Base-by-base conservation (phyloP, 2,797 vertebrate species). In the Sebastes diaconus region DNA sequence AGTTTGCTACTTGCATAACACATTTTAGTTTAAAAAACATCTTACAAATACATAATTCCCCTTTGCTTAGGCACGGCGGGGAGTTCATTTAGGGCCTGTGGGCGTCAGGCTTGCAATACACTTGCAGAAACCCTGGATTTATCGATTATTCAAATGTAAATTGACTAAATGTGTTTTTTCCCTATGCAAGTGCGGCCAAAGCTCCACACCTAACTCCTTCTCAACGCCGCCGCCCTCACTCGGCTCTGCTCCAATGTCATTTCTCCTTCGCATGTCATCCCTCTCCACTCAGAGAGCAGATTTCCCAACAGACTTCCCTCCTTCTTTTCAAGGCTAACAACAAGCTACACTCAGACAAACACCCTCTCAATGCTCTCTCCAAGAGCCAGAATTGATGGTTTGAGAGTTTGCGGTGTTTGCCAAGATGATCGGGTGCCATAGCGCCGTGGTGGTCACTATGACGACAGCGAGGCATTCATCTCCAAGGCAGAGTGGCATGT, bases 401-500 rank as follows among this genome's bases (percentile, higher is more conserved):
- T 52, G 69, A 71, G 86, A 57, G 75, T 75, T 68, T 85, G 74
- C 12, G 52, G 42, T 58, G 86, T 85, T 85, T 93, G 80, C 83
- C 82, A 86, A 79, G 83, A 89, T 85, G 81, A 87, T 73, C 24
- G 16, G 57, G 63, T 42, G 72, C 77, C 70, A 20, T 24, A 46
- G 88, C 16, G 29, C 74, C 68, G 13, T 27, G 74, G 75, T 63
- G 77, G 86, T 95, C 76, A 57, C 93, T 87, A 90, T 93, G 91
- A 86, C 84, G 76, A 94, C 88, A 64, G 78, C 24, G n/a, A 73
- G 78, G 91, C 81, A 91, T 90, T 87, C 57, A 80, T 91, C 83
- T 72, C 84, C 61, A 63, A 83, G 79, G 54, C 69, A 18, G 78
- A 84, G 84, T 54, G 60, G 77, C 76, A 76, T 84, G 60, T 78